phyloP scores from a whole-genome alignment of 2,888 invertebrate species.

The Atherix ibis region DNA sequence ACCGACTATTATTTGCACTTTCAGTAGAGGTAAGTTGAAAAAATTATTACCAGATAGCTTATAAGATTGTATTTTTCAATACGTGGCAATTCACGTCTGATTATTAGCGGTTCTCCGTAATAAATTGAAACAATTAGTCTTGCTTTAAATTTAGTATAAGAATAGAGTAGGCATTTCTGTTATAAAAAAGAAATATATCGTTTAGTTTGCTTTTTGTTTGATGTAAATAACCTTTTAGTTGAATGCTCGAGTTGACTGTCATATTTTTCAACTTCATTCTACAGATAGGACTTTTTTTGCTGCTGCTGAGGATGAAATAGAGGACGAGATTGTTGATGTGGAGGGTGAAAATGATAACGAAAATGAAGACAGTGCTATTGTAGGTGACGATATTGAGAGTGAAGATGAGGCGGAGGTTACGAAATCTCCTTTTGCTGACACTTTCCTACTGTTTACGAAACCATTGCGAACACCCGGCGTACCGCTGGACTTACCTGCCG shows the following conservation, averaged over 20 bases:
- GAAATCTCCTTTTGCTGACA: slow-evolving; percentile 79
- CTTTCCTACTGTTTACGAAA: slow-evolving; percentile 76
- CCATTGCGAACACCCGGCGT: slow-evolving; percentile 47
- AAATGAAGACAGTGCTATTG: slow-evolving; percentile 46
- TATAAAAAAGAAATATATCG: too few species aligned
- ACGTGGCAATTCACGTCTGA: slow-evolving; percentile 5
- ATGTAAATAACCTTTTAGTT: too few species aligned
- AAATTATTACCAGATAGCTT: too few species aligned
- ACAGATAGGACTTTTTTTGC: slow-evolving; percentile 38
- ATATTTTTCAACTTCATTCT: slow-evolving; percentile 11
- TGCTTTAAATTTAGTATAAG: too few species aligned
- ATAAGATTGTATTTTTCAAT: neutral
- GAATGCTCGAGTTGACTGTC: too few species aligned
- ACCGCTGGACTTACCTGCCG: slow-evolving; percentile 57
- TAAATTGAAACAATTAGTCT: neutral
- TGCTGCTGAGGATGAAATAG: slow-evolving; percentile 37
- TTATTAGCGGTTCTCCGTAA: neutral
- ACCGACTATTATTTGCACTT: slow-evolving; percentile 53
- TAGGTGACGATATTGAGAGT: slow-evolving; percentile 41
- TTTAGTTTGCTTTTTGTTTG: too few species aligned
- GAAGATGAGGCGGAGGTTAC: slow-evolving; percentile 37
- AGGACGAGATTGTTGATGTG: slow-evolving; percentile 54
- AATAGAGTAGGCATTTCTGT: too few species aligned
- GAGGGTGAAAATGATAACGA: too few species aligned
- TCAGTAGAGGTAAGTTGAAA: slow-evolving; percentile 51